Conservation (phyloP, 2,888 invertebrate genomes). For the Drosophila diplacantha region DNA sequence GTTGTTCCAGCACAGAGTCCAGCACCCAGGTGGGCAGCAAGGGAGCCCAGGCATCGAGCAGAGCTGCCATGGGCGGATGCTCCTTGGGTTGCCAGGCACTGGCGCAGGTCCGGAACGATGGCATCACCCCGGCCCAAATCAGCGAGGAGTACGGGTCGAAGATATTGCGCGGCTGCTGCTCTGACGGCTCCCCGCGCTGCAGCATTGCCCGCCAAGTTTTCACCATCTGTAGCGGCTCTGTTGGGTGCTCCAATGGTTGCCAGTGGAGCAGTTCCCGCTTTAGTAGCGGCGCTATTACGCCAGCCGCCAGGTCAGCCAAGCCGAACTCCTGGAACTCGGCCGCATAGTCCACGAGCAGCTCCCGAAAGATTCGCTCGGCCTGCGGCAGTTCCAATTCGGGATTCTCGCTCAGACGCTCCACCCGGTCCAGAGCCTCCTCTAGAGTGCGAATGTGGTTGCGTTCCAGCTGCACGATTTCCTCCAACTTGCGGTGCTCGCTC, state of each 20-base stretch:
- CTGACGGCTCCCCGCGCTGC: conserved; percentile 36
- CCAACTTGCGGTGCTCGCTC: conserved; percentile 86
- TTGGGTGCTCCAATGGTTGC: conserved; percentile 87
- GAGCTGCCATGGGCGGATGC: conserved; percentile 86
- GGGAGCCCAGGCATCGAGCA: conserved; percentile 89
- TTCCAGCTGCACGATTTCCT: conserved; percentile 84
- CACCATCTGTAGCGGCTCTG: conserved; percentile 82
- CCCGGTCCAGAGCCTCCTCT: conserved; percentile 83
- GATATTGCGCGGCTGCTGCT: conserved; percentile 72
- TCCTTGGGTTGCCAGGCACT: conserved; percentile 89
- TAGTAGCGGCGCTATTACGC: conserved; percentile 89
- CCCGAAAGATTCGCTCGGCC: conserved; percentile 76
- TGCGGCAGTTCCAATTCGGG: conserved; percentile 77
- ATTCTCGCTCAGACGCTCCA: conserved; percentile 80
- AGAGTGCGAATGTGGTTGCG: conserved; percentile 85
- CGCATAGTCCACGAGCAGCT: conserved; percentile 81
- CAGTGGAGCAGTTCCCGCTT: conserved; percentile 86
- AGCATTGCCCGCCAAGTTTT: conserved; percentile 85
- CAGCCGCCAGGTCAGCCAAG: conserved; percentile 88
- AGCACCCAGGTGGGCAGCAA: conserved; percentile 90
- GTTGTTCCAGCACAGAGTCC: conserved; percentile 88
- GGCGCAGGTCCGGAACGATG: conserved; percentile 83
- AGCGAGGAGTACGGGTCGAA: conserved; percentile 87
- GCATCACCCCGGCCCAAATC: conserved; percentile 93
- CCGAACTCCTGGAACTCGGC: conserved; percentile 91